Evolutionary conservation across 2,888 invertebrate species (phyloP).

Genomic region (Nemoura dubitans): DNA sequence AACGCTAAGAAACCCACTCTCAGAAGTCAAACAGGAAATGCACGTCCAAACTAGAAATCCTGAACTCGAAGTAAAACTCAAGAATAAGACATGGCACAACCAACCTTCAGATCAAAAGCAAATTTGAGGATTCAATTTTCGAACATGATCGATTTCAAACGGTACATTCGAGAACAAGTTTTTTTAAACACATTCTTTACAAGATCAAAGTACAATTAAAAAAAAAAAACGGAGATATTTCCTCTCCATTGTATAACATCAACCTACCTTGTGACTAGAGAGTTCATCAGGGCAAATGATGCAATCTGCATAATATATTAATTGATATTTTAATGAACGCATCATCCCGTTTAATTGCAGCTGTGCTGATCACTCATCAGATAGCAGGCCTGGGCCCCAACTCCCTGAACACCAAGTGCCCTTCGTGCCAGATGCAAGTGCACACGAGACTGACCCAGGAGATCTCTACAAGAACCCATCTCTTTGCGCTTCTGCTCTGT

Average conservation of each 20-base stretch:
- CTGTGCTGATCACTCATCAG: neutral
- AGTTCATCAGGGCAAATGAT: too few species aligned
- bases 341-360: neutral
- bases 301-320: neutral
- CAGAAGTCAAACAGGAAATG: too few species aligned
- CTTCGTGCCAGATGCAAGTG: slow-evolving; percentile 61
- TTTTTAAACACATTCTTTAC: neutral
- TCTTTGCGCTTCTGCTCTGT: slow-evolving; percentile 62
- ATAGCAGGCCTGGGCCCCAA: slow-evolving; percentile 57
- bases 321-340: neutral
- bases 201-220: too few species aligned
- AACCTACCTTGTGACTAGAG: too few species aligned
- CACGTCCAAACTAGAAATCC: too few species aligned
- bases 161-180: neutral
- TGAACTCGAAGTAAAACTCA: too few species aligned
- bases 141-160: neutral
- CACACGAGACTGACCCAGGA: slow-evolving; percentile 59
- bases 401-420: slow-evolving; percentile 60
- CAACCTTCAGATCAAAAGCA: too few species aligned
- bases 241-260: too few species aligned
- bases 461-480: slow-evolving; percentile 62
- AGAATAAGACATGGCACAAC: too few species aligned
- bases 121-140: too few species aligned
- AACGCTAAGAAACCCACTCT: too few species aligned
- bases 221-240: neutral